A percentile compares a stretch with the other conserved stretches of the same genome.
Conservation (phyloP, 2,113 vertebrate genomes). For the Petroica traversi region DNA sequence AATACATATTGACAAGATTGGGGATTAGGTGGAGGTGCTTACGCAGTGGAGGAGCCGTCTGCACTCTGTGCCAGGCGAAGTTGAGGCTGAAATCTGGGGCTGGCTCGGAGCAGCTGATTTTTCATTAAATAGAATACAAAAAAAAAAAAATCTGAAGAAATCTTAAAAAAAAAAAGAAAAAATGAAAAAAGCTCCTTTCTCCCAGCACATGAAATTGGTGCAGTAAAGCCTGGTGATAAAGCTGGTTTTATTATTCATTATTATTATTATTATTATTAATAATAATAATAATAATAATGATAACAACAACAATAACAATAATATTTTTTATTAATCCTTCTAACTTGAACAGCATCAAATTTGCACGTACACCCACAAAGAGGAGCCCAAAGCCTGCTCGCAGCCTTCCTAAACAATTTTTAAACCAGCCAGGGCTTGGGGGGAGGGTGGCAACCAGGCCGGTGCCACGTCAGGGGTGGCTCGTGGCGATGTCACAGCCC, state of each 20-base stretch:
- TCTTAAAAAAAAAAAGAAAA: neutral
- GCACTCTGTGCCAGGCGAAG: accelerated
- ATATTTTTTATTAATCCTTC: neutral
- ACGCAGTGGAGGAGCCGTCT: neutral
- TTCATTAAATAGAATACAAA: neutral
- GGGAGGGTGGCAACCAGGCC: neutral
- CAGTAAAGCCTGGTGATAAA: accelerated
- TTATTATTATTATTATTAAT: no score
- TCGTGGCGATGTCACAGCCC: neutral
- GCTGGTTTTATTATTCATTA: neutral
- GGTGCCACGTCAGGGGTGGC: neutral
- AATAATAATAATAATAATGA: no score
- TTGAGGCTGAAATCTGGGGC: neutral
- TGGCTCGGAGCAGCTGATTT: neutral
- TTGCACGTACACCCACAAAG: neutral
- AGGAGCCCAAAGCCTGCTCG: neutral
- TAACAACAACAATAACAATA: no score
- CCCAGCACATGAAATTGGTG: accelerated
- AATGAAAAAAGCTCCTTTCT: neutral
- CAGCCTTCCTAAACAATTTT: neutral
- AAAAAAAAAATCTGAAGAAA: neutral
- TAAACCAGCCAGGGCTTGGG: neutral
- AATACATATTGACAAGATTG: conserved; percentile 19
- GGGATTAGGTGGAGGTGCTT: conserved; percentile 26
- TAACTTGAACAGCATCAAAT: neutral